Evolutionary conservation across 2,113 vertebrate genomes (phyloP), one percentile per base, ranked within the genome.

Genomic region (Crypturellus undulatus): DNA sequence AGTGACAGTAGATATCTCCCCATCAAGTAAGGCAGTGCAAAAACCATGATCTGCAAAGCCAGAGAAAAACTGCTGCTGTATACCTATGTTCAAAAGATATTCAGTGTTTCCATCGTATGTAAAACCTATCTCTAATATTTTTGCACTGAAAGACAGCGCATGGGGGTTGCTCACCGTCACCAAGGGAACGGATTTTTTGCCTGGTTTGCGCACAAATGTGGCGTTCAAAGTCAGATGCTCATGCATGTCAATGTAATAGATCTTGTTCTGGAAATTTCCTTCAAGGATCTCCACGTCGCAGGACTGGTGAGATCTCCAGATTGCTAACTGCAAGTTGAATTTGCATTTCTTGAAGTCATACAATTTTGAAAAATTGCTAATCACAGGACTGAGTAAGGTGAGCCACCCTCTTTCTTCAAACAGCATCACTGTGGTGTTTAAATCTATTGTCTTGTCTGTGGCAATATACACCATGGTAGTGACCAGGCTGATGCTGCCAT

Each of bases 21-120:
- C 6, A 3, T 42, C 22, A 2, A 0, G 3, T 72, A 34, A 0
- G 1, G 8, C 3, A 6, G 51, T 3, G 3, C 64, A 22, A 64
- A 36, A 69, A 8, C 36, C 15, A 10, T 2, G 0, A 3, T 59
- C 52, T 47, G 34, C 25, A 58, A 78, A 60, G 18, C 16, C 43
- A 68, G 52, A 24, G 38, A 70, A 78, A 9, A 22, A 36, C 21
- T 60, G 54, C n/a, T 93, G 60, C 30, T 64, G 13, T 16, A 65
- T 43, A 56, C 10, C 11, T 20, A 54, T 24, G 20, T 43, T 4
- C 45, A 84, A 54, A 21, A 30, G 15, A 8, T 93, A 82, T 38
- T 54, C 7, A 3, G 34, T 54, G 20, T 89, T 91, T 64, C 76
- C 42, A 12, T 64, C 19, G 15, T 19, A 20, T 3, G 26, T 86